Evolutionary conservation across 2,888 invertebrate genomes (phyloP), one percentile per base, ranked within the genome.

Genomic region (Tenthredo scrophulariae): DNA sequence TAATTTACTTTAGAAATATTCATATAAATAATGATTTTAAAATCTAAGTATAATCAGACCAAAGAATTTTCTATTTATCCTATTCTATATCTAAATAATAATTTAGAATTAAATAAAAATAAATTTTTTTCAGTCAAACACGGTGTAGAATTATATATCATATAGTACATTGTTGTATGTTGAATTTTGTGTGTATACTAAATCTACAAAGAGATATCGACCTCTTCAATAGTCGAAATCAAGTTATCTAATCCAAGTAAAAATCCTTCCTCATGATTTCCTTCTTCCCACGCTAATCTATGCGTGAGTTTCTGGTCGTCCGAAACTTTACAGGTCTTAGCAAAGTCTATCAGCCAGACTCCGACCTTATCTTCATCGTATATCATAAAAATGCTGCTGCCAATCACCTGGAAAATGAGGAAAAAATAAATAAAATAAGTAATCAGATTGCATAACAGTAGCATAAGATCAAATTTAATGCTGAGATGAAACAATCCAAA

Each of bases 261-360:
- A 90, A 98, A 97, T 9, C 99, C 99, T 93, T 99, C 99, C 93
- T 99, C 99, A 91, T 98, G 97, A 93, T 99, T 99, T n/a, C 99
- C 99, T 88, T 97, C 96, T 86, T 95, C 92, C 99, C 99, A 99
- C 18, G 96, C 94, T 9, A 94, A 94, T 85, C 98, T 95, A 92
- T 99, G 99, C 88, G 96, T 96, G 22, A 99, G 95, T 80, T 93
- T 94, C 37, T 95, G 89, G 13, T 96, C 96, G 33, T 96, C 95
- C 0, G 97, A 96, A 75, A 98, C 94, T 84, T 95, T 95, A 84
- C 97, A 95, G 0, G 98, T 98, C 93, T 99, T 99, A 77, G 98
- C 99, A 92, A 99, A 99, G 93, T 99, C 99, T 87, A 99, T 99
- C 89, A 99, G 95, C 99, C 99, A 99, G 9, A 97, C 98, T 37